A percentile compares a stretch with the other conserved stretches of the same genome.
These are phyloP conservation scores for Aphelocoma californica DNA, from an alignment of 2,797 vertebrate genomes.

Conservation along the genomic window DNA sequence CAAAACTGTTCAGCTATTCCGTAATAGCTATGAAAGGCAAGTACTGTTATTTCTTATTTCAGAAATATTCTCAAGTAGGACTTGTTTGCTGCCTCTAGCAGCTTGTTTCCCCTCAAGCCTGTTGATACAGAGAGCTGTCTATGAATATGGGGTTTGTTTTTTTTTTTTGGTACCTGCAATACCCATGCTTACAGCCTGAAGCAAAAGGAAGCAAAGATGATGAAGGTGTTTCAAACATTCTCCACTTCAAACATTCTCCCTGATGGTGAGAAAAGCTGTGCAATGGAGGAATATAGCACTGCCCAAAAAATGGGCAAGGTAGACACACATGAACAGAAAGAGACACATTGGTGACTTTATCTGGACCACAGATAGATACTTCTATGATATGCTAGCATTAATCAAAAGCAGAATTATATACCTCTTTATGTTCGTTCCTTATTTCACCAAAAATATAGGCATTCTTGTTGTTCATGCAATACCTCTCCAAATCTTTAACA, in stretches of 20 bases:
- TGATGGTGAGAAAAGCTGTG: background rate
- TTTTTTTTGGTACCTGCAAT: background rate
- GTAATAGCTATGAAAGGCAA: background rate
- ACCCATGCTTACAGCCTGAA: background rate
- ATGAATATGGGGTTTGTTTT: background rate
- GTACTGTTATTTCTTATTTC: background rate
- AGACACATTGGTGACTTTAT: background rate
- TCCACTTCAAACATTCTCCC: background rate
- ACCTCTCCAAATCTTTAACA: background rate
- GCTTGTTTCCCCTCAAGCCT: constrained; percentile 12
- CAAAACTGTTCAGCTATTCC: background rate
- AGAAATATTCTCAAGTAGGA: background rate
- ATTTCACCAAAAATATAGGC: background rate
- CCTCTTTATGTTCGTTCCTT: background rate
- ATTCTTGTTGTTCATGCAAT: background rate
- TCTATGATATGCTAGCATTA: background rate
- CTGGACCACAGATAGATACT: background rate
- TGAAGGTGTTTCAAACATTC: background rate
- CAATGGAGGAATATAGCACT: background rate
- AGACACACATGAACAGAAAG: background rate
- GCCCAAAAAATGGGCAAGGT: background rate
- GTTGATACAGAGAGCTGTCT: background rate
- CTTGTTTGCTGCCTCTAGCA: constrained; percentile 12
- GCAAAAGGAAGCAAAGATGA: background rate
- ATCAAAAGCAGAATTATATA: background rate